Evolutionary conservation across 2,113 vertebrate genomes (phyloP).

Genomic region (Sander lucioperca): DNA sequence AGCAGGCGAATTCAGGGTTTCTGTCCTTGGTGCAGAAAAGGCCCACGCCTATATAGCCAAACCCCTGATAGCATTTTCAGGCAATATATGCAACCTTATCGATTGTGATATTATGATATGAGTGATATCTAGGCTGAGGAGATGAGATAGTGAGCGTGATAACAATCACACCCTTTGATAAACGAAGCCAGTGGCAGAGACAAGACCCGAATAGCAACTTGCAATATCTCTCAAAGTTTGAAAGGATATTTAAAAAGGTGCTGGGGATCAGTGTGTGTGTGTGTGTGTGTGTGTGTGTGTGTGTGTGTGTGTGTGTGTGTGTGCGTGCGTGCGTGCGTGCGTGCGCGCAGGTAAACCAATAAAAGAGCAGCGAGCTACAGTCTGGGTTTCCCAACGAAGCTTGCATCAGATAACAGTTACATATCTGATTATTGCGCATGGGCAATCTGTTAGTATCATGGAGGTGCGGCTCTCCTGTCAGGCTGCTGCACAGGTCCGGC

Average conservation of each 20-base stretch:
- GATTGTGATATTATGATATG: constrained; percentile 67
- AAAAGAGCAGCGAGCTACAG: constrained; percentile 45
- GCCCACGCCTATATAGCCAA: constrained; percentile 25
- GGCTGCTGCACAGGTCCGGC: constrained; percentile 54
- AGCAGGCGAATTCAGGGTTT: constrained; percentile 37
- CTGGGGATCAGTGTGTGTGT: constrained; percentile 29
- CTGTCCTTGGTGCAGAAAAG: constrained; percentile 54
- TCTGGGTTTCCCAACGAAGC: constrained; percentile 60
- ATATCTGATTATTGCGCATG: constrained; percentile 78
- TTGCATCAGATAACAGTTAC: constrained; percentile 74
- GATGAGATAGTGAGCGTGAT: constrained; percentile 69
- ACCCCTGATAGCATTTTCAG: constrained; percentile 52
- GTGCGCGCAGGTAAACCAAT: constrained; percentile 50
- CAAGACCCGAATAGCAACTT: constrained; percentile 59
- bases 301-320: constrained; percentile 34
- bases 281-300: constrained; percentile 46
- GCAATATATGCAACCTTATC: constrained; percentile 58
- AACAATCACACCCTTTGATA: constrained; percentile 62
- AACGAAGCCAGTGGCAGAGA: constrained; percentile 54
- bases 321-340: constrained; percentile 12
- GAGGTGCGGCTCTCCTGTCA: constrained; percentile 65
- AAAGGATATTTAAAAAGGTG: constrained; percentile 66
- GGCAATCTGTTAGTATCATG: constrained; percentile 71
- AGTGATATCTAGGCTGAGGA: constrained; percentile 63
- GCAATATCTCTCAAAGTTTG: constrained; percentile 73